Conservation (phyloP, 2,888 invertebrate genomes). For the Eristalis arbustorum region DNA sequence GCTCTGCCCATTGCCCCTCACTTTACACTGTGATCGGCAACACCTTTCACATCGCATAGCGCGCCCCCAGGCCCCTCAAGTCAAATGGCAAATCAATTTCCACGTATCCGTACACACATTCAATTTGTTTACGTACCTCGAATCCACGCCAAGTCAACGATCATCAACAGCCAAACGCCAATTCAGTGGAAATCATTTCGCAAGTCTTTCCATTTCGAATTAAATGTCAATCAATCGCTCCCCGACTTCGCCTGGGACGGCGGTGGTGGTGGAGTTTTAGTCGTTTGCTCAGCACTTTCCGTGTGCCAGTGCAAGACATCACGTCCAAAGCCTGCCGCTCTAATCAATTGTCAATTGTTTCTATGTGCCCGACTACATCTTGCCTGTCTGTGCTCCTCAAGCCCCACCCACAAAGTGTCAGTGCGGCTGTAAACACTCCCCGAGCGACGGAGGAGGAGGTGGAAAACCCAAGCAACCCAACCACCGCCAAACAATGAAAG, state of each 20-base stretch:
- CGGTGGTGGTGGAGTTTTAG: constrained; percentile 1
- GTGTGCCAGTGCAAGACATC: constrained; percentile 2
- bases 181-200: constrained; percentile 10
- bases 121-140: constrained; percentile 2
- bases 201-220: neutral
- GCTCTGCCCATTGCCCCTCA: too few relatives aligned
- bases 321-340: constrained; percentile 24
- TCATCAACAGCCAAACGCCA: neutral
- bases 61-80: neutral
- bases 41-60: neutral
- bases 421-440: neutral
- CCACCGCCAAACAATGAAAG: neutral
- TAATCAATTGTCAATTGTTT: constrained; percentile 49
- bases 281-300: constrained; percentile 20
- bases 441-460: neutral
- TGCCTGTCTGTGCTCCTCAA: constrained; percentile 27
- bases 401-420: constrained; percentile 1
- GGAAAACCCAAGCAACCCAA: neutral
- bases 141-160: neutral
- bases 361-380: constrained; percentile 6
- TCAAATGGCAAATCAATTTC: neutral
- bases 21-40: neutral
- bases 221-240: neutral
- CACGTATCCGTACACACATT: neutral
- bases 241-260: neutral